Evolutionary conservation across 2,113 vertebrate species (phyloP), one percentile per base, ranked within the genome.

Genomic region (Sceloporus tristichus): DNA sequence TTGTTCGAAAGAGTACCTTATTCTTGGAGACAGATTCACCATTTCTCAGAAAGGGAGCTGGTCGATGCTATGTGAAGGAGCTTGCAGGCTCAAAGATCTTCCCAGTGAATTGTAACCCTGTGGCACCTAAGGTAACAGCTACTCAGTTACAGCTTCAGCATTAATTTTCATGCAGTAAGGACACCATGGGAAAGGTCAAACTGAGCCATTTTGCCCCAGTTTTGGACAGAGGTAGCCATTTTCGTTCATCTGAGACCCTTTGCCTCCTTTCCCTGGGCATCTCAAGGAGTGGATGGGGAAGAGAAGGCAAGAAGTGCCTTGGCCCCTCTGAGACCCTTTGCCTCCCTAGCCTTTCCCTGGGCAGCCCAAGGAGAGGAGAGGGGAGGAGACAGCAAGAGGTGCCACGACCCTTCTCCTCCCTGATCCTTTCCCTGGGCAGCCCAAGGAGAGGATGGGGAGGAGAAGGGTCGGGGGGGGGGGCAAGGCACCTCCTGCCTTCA

Each of bases 21-120:
- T 38, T 5, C 10, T 87, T 13, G 34, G 83, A 59, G 78, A 23
- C 70, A 90, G 1, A 0, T 62, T 73, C 13, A 78, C 84, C 0
- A 0, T 65, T 78, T 53, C 59, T 2, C 2, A 27, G 48, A 84
- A n/a, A 56, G 77, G 40, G 40, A 25, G 56, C 27, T 29, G 75
- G 42, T 79, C 87, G 38, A 38, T 42, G 0, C 38, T 84, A 79
- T 54, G 85, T 23, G 89, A 70, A 91, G 88, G 59, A 85, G 87
- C 59, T 56, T 78, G 91, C 74, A 5, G 70, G 3, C 78, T 88
- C 90, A 87, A 90, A 85, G 89, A 90, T 82, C 16, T 82, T 42
- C 8, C 0, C 0, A 76, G 14, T 8, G 29, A 85, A 79, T 87
- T 56, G 74, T 85, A 70, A 91, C 84, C n/a, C 86, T 70, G 38